phyloP scores from a whole-genome alignment of 2,113 vertebrate species.

The Protobothrops flavoviridis region DNA sequence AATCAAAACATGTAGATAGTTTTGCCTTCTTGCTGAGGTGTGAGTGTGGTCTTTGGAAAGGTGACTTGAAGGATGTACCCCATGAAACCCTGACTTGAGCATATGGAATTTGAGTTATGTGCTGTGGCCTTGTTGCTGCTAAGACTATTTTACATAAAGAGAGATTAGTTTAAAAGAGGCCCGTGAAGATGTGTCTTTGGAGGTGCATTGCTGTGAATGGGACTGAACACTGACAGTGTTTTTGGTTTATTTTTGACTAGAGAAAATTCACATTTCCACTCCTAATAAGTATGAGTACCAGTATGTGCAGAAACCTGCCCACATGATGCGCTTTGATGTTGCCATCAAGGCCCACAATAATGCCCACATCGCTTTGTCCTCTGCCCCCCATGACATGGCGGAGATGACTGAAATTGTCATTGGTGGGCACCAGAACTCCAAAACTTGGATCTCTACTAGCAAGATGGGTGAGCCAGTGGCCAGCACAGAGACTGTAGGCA shows the following conservation, averaged over 20 bases:
- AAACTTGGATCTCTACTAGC: conserved; percentile 84
- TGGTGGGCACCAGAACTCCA: conserved; percentile 85
- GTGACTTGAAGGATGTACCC: background rate
- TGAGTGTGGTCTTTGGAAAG: background rate
- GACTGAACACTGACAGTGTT: conserved; percentile 17
- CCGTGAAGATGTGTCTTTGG: background rate
- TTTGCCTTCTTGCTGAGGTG: background rate
- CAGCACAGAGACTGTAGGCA: conserved; percentile 75
- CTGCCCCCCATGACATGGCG: conserved; percentile 82
- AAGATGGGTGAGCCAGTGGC: conserved; percentile 86
- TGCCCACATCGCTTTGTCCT: conserved; percentile 84
- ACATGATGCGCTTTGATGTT: conserved; percentile 81
- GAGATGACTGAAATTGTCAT: conserved; percentile 89
- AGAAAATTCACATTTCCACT: conserved; percentile 94
- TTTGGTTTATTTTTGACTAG: conserved; percentile 63
- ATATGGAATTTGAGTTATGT: background rate
- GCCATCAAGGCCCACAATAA: conserved; percentile 89
- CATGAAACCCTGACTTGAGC: background rate
- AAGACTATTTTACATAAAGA: background rate
- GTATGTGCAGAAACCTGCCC: conserved; percentile 85
- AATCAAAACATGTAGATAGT: background rate
- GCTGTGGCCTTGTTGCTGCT: background rate
- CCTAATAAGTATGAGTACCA: conserved; percentile 95
- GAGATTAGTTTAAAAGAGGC: no score
- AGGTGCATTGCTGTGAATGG: background rate